A percentile compares a stretch with the other conserved stretches of the same genome.
Conservation (phyloP, 2,797 vertebrate genomes). For the Pseudochromis fuscus region DNA sequence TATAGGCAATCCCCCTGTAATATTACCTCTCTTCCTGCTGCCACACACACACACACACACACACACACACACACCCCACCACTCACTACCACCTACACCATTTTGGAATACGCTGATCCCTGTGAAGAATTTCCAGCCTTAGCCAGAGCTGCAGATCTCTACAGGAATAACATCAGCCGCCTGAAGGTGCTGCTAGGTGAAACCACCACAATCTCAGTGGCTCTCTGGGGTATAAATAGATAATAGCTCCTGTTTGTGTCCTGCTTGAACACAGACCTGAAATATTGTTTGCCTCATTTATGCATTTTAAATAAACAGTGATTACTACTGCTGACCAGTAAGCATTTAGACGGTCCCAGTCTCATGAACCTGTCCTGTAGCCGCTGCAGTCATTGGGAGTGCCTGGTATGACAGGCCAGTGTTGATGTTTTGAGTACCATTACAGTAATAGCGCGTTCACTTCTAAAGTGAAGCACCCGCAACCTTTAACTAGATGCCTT, state of each 20-base stretch:
- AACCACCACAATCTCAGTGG: conserved; percentile 44
- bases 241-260: conserved; percentile 41
- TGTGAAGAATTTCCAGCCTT: conserved; percentile 61
- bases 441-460: conserved; percentile 63
- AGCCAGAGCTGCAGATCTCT: conserved; percentile 49
- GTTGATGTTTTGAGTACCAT: conserved; percentile 60
- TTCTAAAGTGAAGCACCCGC: conserved; percentile 51
- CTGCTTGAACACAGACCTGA: conserved; percentile 7
- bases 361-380: conserved; percentile 23
- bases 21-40: conserved; percentile 51
- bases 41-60: conserved; percentile 34
- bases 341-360: not conserved
- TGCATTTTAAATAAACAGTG: not conserved
- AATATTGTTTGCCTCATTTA: conserved; percentile 24
- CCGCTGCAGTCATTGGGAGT: conserved; percentile 34
- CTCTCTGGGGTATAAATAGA: conserved; percentile 62
- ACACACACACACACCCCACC: conserved; percentile 18
- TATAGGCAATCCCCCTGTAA: conserved; percentile 68
- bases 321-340: not conserved
- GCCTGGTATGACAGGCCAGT: conserved; percentile 32
- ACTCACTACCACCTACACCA: conserved; percentile 10
- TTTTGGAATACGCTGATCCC: conserved; percentile 68
- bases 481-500: conserved; percentile 62
- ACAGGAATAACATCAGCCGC: conserved; percentile 65
- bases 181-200: conserved; percentile 57